Base-by-base conservation (phyloP, 2,888 invertebrate species). In the Ceramica pisi region DNA sequence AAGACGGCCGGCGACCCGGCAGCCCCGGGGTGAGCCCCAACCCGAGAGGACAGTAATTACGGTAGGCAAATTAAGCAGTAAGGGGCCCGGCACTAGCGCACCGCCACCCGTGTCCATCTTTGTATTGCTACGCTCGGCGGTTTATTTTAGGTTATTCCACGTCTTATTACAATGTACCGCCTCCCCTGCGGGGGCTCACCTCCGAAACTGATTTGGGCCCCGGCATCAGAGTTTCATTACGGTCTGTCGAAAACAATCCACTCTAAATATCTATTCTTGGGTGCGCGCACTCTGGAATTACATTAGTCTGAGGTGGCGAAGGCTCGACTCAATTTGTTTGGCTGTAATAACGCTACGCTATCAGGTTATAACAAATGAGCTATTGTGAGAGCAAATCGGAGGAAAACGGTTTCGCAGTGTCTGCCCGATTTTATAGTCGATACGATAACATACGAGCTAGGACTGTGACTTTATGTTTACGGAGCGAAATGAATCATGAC, bases 61-160 rank as follows among this genome's bases (percentile, higher is more conserved):
- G 95, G 96, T 95, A 96, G 96, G 96, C 96, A 96, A 96, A 96
- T 96, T 96, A 96, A 96, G 96, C 96, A 96, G 96, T 95, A 93
- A 95, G 95, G 94, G 94, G 92, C 92, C 93, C 67, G 70, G 35
- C 35, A 83, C 71, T 74, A 75, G 78, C 83, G 90, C 21, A 75
- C 62, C 91, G 83, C 89, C 91, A 85, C 82, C 88, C 91, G 90
- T 94, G 94, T 94, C 95, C 95, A 94, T 95, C 95, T 94, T 94
- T 94, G 94, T 94, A 87, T 92, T 87, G 88, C 87, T 46, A 85
- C 87, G 88, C 87, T 90, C 88, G 89, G 83, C 92, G 94, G 95
- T 95, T 95, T 95, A 95, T 96, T 96, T 95, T 94, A 94, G 94
- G 94, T 95, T 95, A 93, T 95, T 95, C 92, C 92, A 90, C 93